A percentile compares a stretch with the other conserved stretches of the same genome.
Conservation (phyloP, 1,140 invertebrate genomes). For the Acromyrmex heyeri region DNA sequence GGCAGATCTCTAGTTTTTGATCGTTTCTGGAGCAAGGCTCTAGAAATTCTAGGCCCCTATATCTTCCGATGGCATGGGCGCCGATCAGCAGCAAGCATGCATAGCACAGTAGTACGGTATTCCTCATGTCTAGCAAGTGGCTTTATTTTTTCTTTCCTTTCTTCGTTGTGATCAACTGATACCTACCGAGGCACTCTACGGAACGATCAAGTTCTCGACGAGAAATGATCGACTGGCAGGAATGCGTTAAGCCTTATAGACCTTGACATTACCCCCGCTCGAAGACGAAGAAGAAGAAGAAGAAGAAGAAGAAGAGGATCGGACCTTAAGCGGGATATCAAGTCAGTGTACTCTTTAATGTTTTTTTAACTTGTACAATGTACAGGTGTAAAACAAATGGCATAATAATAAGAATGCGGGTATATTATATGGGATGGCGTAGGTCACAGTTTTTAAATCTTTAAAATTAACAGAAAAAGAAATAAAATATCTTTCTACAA, state of each 20-base stretch:
- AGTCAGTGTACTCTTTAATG: background rate
- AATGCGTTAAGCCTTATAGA: slow-evolving; percentile 84
- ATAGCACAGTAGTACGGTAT: slow-evolving; percentile 63
- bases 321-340: background rate
- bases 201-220: slow-evolving; percentile 78
- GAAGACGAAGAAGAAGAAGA: background rate
- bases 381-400: background rate
- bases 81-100: slow-evolving; percentile 63
- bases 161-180: background rate
- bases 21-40: slow-evolving; percentile 90
- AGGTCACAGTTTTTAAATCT: background rate
- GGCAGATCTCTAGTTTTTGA: slow-evolving; percentile 90
- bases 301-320: slow-evolving; percentile 40
- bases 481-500: background rate
- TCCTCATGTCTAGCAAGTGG: slow-evolving; percentile 15
- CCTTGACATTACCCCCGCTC: slow-evolving; percentile 86
- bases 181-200: background rate
- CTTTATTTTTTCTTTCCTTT: background rate
- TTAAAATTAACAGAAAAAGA: background rate
- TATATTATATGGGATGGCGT: background rate
- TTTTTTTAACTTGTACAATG: background rate
- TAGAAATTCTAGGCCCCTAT: slow-evolving; percentile 87
- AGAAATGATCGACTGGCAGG: slow-evolving; percentile 81
- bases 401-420: background rate
- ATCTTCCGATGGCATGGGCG: slow-evolving; percentile 78